Base-by-base conservation (phyloP, 2,888 invertebrate species). In the Athetis lepigone region DNA sequence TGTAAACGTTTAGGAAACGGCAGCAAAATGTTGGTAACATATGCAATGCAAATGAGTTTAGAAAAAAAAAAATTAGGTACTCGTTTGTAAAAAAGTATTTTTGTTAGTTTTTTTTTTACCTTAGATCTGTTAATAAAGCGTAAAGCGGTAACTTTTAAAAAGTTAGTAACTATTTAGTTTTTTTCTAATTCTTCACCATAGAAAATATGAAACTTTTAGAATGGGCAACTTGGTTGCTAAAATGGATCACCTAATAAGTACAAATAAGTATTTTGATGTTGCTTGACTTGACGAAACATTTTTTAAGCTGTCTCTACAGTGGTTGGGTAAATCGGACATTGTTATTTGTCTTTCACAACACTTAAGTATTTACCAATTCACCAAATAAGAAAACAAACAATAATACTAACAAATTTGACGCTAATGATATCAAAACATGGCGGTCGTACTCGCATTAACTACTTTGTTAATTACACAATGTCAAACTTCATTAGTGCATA, bases 391-490 rank as follows among this genome's bases (percentile, higher is more conserved):
- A 73, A 62, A 55, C 27, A 54, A 59, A 64, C 47, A 39, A 43
- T 37, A 50, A 43, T 33, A 45, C 13, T 39, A 42, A 37, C 43
- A 46, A 57, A 50, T 52, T 60, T 49, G 19, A 56, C 49, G 63
- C 61, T 82, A 79, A 83, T 79, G 67, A 79, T 79, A 71, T 76
- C 56, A 74, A 80, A 80, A 83, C 67, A 80, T 40, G 39, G 62
- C 50, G 47, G 55, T 46, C 47, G 58, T 23, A 61, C 64, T 61
- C 39, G 36, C 62, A 47, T 59, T 71, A n/a, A n/a, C n/a, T n/a
- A 65, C 57, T 66, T 70, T 65, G 64, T 65, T 73, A 68, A 75
- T 68, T 69, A 68, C 33, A 66, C 65, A 61, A 67, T 70, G 61
- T 71, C 60, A 60, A 80, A 76, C 73, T 80, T 69, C 54, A 63